Evolutionary conservation across 2,113 vertebrate genomes (phyloP), one percentile per base, ranked within the genome.

Genomic region (Labrus mixtus): DNA sequence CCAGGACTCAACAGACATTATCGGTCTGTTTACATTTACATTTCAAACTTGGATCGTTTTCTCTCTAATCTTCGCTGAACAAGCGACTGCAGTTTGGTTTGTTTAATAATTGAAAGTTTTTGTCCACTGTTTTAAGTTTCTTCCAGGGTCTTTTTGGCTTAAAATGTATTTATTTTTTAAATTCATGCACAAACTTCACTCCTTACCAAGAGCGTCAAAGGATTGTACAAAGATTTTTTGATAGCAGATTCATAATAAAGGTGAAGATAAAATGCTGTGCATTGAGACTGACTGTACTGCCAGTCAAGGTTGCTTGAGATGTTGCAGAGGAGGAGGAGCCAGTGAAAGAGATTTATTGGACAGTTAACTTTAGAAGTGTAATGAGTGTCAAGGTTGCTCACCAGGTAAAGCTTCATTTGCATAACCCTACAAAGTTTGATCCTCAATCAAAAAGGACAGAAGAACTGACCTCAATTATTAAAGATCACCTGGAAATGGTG

Each of bases 391-490:
- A 63, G 13, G 45, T 51, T n/a, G 8, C 23, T 16, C 16, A 45
- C 11, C 20, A 55, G 25, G 45, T 25, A 50, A 33, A 78, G 61
- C 56, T 46, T 73, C 50, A 70, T 83, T 78, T 75, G 51, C 48
- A 37, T 33, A 41, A 67, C 10, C 50, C 36, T 13, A 43, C 56
- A 57, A 53, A 71, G 19, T 11, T 8, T 33, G 61, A 16, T 81
- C 17, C 45, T 50, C 25, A 62, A 20, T 68, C 65, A 68, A 16
- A 72, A 72, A 54, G 33, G 50, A 53, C 4, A 17, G 62, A 76
- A 48, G 50, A 71, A 17, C 43, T 60, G 58, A 68, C 59, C 76
- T 79, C 73, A 74, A 77, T 76, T 66, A 73, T 41, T 19, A 23
- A 62, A 25, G 48, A 12, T 0, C 3, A 68, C 50, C 64, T 61